A percentile compares a stretch with the other conserved stretches of the same genome.
Evolutionary conservation across 1,140 invertebrate genomes (phyloP).

Genomic region (Oedothorax gibbosus): DNA sequence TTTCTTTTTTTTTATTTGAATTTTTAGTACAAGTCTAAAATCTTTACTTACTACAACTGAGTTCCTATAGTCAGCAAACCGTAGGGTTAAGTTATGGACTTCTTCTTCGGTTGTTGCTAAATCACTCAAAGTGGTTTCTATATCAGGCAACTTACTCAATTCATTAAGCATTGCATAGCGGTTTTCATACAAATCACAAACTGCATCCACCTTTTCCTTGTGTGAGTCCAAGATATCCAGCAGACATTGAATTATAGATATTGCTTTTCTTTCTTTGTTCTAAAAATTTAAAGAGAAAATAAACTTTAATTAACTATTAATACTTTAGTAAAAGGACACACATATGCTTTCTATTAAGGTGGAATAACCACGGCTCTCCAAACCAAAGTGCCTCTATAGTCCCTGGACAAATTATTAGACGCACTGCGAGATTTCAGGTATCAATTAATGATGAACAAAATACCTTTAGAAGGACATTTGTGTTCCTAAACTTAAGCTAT

Average conservation of each 20-base stretch:
- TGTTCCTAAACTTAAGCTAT: too few species aligned
- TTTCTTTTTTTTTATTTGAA: too few species aligned
- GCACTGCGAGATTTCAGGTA: too few species aligned
- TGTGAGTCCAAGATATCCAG: conserved; percentile 13
- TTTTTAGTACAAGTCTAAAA: too few species aligned
- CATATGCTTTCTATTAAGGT: neutral
- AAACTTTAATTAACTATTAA: neutral
- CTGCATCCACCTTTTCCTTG: conserved; percentile 37
- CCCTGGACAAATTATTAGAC: too few species aligned
- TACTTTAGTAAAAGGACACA: neutral
- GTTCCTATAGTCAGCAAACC: neutral
- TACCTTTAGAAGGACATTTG: too few species aligned
- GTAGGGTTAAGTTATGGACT: neutral
- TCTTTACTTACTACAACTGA: too few species aligned
- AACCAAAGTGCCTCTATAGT: too few species aligned
- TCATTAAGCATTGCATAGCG: conserved; percentile 13
- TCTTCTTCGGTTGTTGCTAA: neutral
- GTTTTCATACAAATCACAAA: conserved; percentile 40
- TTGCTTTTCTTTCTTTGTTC: conserved; percentile 8
- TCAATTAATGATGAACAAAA: too few species aligned
- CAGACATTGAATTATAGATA: conserved; percentile 37
- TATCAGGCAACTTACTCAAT: neutral
- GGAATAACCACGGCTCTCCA: neutral
- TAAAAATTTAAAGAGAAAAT: conserved; percentile 5
- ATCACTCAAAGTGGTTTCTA: neutral